phyloP scores from a whole-genome alignment of 2,113 vertebrate genomes.

The Riparia riparia region DNA sequence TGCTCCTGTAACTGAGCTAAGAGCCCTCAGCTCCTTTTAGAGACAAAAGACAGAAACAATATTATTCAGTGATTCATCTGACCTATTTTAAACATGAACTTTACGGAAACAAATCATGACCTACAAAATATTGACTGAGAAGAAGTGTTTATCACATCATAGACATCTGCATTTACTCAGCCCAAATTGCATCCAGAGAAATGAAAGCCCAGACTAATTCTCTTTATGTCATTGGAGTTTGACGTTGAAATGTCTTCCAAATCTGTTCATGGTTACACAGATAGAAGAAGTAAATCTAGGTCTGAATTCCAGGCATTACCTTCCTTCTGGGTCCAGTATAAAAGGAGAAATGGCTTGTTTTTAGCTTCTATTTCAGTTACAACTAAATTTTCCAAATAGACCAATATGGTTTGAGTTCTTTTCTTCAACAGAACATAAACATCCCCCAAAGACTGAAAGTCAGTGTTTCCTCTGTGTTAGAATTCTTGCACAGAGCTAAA shows the following conservation, averaged over 20 bases:
- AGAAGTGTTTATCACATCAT: neutral
- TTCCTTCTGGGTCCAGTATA: neutral
- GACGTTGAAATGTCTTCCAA: constrained; percentile 35
- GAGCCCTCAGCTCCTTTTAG: constrained; percentile 30
- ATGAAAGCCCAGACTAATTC: neutral
- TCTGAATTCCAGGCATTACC: constrained; percentile 37
- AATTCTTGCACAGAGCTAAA: neutral
- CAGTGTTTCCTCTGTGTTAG: neutral
- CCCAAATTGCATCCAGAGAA: constrained; percentile 40
- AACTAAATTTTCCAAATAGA: neutral
- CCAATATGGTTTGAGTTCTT: neutral
- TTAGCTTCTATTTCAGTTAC: neutral
- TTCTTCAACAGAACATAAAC: neutral
- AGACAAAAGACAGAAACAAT: constrained; percentile 32
- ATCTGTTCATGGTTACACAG: neutral
- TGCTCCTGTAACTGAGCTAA: neutral
- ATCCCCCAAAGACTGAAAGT: neutral
- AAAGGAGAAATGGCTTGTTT: neutral
- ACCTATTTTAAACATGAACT: constrained; percentile 46
- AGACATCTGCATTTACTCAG: constrained; percentile 50
- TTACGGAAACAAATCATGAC: neutral
- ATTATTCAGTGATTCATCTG: constrained; percentile 47
- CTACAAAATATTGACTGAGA: neutral
- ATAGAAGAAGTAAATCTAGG: neutral
- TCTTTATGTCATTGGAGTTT: neutral